Base-by-base conservation (phyloP, 2,888 invertebrate genomes). In the Melieria picta region DNA sequence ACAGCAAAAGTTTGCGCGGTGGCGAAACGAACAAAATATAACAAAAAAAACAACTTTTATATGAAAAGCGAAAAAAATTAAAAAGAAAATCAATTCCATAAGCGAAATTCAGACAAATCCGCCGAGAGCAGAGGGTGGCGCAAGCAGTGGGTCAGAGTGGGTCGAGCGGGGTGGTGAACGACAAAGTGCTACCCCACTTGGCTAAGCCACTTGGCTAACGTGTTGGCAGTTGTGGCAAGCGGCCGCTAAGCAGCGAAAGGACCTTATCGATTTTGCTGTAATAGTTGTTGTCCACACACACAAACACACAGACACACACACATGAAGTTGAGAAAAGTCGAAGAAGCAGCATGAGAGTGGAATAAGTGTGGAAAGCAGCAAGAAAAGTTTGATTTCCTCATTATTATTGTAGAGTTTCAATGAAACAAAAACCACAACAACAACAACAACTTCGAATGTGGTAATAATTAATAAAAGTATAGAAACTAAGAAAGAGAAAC, bases 351-450 rank as follows among this genome's bases (percentile, higher is more conserved):
- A 16, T 13, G 16, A 46, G 13, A 47, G 9, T 30, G 30, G 30
- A 30, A 30, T 30, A 61, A 61, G 11, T 16, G 16, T 16, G 13
- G n/a, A 5, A 47, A 10, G 10, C 10, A 10, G 57, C 46, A 48
- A 47, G 56, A 67, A 67, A 72, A 72, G 64, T 72, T 72, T 72
- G 67, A 67, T 67, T 52, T 63, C 50, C 67, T 72, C 67, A 72
- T 72, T 72, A 72, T 72, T 67, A 62, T 72, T 62, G 30, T 30
- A 67, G 67, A 55, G 45, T 68, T 71, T 55, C 47, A 48, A 30
- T 45, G 11, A n/a, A 52, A 52, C 52, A 52, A 52, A 6, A 52
- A 52, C 50, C 7, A 11, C 50, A 50, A 50, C 11, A 50, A 45
- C 45, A 68, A 61, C 45, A 68, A n/a, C 45, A 68, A 46, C 30